These are phyloP conservation scores for Willisornis vidua DNA, from an alignment of 2,113 vertebrate genomes.

Conservation along the genomic window DNA sequence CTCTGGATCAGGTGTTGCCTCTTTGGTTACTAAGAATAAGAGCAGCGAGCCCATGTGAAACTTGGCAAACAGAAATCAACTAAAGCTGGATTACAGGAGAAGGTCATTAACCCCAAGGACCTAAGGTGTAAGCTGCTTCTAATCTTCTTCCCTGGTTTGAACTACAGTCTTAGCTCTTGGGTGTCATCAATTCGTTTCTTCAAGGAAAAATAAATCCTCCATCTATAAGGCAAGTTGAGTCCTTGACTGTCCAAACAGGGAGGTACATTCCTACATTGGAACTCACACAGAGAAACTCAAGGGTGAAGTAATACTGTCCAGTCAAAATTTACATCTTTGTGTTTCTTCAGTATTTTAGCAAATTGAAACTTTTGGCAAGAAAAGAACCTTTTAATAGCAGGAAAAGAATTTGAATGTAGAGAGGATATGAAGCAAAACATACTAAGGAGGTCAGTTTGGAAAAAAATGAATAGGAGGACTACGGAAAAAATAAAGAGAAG, in stretches of 20 bases:
- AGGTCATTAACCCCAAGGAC: slow-evolving; percentile 9
- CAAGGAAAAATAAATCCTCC: slow-evolving; percentile 1
- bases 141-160: slow-evolving; percentile 40
- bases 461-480: neutral
- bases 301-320: neutral
- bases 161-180: neutral
- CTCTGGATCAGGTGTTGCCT: neutral
- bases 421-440: neutral
- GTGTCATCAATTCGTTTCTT: neutral
- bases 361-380: neutral
- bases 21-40: neutral
- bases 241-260: neutral
- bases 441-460: neutral
- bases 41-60: slow-evolving; percentile 9
- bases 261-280: neutral
- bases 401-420: neutral
- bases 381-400: neutral
- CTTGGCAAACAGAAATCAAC: neutral
- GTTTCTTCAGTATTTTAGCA: neutral
- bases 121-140: slow-evolving; percentile 9
- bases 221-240: neutral
- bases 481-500: neutral
- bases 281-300: neutral
- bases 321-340: neutral
- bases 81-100: slow-evolving; percentile 48